Percentiles rank a stretch among this genome's conserved stretches.
phyloP scores from a whole-genome alignment of 2,888 invertebrate species.

The Aleiodes leptofemur region DNA sequence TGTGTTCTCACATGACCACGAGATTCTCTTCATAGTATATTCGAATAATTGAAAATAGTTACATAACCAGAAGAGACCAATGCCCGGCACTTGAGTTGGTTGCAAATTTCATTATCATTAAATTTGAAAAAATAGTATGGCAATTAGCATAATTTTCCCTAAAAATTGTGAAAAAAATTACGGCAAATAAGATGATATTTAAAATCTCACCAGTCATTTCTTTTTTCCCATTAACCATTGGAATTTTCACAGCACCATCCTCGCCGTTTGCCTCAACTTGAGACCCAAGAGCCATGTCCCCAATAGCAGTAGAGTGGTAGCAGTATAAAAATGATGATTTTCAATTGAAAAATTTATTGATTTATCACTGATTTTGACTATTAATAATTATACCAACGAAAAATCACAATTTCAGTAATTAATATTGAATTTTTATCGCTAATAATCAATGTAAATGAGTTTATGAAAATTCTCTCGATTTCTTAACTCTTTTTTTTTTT shows the following conservation, averaged over 20 bases:
- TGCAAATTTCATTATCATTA: neutral
- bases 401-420: neutral
- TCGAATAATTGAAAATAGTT: slow-evolving; percentile 43
- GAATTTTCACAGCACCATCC: slow-evolving; percentile 69
- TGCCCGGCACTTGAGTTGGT: slow-evolving; percentile 35
- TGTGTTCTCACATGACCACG: slow-evolving; percentile 47
- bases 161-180: neutral
- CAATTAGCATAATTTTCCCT: neutral
- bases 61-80: slow-evolving; percentile 45
- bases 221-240: slow-evolving; percentile 65
- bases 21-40: slow-evolving; percentile 24
- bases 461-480: neutral
- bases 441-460: slow-evolving; percentile 4
- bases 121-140: neutral
- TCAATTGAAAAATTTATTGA: neutral
- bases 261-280: slow-evolving; percentile 72
- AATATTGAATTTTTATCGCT: neutral
- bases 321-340: neutral
- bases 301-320: neutral
- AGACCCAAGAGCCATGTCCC: slow-evolving; percentile 73
- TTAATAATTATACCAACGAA: neutral
- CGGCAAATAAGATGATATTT: no score
- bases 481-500: neutral
- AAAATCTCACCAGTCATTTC: slow-evolving; percentile 46
- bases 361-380: slow-evolving; percentile 15